phyloP scores from a whole-genome alignment of 2,113 vertebrate species.

The Hippocampus barbouri region DNA sequence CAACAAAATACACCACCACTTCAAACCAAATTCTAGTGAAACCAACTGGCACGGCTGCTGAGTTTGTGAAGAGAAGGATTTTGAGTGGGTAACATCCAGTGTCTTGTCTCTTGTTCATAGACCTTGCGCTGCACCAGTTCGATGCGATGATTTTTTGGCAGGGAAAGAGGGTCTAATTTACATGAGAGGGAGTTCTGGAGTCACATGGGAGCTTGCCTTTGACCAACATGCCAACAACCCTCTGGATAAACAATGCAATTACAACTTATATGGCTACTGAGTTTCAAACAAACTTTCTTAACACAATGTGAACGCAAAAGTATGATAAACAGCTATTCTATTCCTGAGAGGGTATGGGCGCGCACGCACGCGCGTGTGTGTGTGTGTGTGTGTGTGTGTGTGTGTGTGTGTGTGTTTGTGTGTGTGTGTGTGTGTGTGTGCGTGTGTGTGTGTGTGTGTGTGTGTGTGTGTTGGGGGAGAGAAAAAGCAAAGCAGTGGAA shows the following conservation, averaged over 20 bases:
- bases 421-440: no score
- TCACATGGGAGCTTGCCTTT: constrained; percentile 53
- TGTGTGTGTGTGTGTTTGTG: no score
- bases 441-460: no score
- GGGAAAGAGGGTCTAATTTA: constrained; percentile 52
- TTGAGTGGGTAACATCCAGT: constrained; percentile 39
- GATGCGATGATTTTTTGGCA: constrained; percentile 67
- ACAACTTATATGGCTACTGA: constrained; percentile 39
- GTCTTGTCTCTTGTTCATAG: constrained; percentile 53
- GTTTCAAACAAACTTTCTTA: constrained; percentile 27
- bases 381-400: no score
- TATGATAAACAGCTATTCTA: constrained; percentile 8
- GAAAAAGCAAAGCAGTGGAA: no score
- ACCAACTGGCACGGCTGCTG: constrained; percentile 39
- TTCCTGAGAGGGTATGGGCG: neutral
- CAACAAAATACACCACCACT: constrained; percentile 62
- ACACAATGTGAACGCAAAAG: constrained; percentile 8
- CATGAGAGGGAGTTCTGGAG: constrained; percentile 49
- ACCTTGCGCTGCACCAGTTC: constrained; percentile 50
- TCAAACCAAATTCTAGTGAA: constrained; percentile 56
- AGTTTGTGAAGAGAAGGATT: constrained; percentile 38
- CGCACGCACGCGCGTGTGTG: no score
- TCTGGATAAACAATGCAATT: constrained; percentile 60
- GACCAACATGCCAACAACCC: constrained; percentile 57
- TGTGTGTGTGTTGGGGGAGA: no score